Conservation (phyloP, 2,888 invertebrate genomes). For the Aricia artaxerxes region DNA sequence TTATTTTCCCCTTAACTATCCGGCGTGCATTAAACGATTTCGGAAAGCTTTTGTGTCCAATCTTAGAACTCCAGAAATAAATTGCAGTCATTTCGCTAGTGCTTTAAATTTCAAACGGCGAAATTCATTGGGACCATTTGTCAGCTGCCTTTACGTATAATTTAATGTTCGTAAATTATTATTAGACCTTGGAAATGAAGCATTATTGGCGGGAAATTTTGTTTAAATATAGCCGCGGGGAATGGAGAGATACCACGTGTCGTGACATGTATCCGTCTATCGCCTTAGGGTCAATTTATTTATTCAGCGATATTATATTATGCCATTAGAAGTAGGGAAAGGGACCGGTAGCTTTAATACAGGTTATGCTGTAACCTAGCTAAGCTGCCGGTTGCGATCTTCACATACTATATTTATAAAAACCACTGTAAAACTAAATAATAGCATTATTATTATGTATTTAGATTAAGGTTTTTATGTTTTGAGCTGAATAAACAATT, state of each 20-base stretch:
- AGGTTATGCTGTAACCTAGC: too few species aligned
- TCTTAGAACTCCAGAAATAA: constrained; percentile 12
- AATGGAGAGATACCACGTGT: not conserved
- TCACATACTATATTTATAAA: too few species aligned
- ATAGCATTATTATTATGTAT: too few species aligned
- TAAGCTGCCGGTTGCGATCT: too few species aligned
- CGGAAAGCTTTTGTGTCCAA: constrained; percentile 7
- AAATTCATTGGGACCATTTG: constrained; percentile 22
- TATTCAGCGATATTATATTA: too few species aligned
- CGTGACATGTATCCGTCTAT: not conserved
- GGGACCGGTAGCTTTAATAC: too few species aligned
- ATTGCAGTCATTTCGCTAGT: constrained; percentile 24
- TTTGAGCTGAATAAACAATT: too few species aligned
- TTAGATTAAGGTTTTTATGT: too few species aligned
- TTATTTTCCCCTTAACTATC: constrained; percentile 15
- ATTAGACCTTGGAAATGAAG: constrained; percentile 2
- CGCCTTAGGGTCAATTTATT: not conserved
- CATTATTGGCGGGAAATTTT: not conserved
- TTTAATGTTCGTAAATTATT: constrained; percentile 1
- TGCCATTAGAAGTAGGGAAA: too few species aligned
- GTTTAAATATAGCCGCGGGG: constrained; percentile 8
- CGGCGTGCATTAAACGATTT: constrained; percentile 13
- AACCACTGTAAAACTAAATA: too few species aligned
- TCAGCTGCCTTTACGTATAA: constrained; percentile 21
- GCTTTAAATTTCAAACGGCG: constrained; percentile 11